Base-by-base conservation (phyloP, 2,113 vertebrate genomes). In the Xiphophorus couchianus region DNA sequence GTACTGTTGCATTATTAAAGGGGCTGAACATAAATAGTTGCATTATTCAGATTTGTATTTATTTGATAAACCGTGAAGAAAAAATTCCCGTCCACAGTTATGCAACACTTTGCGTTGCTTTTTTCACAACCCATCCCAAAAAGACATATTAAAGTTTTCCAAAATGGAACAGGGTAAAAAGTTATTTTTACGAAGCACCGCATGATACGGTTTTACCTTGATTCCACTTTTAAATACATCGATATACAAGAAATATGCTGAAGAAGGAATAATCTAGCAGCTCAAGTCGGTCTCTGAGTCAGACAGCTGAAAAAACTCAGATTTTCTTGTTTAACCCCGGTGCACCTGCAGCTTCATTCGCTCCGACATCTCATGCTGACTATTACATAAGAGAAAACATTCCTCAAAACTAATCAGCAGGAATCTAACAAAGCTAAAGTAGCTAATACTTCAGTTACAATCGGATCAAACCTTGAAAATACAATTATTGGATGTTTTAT, bases 291-390 rank as follows among this genome's bases (percentile, higher is more conserved):
- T 73, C 28, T 25, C 39, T 58, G 28, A 44, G 54, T 33, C 39
- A 64, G 31, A 29, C 86, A 92, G 90, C 85, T 91, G 90, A 88
- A 80, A 84, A 83, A 87, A 77, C 70, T 0, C 12, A 51, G n/a
- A 51, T 62, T 74, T 74, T 77, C 28, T 79, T 84, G 66, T 86
- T 90, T 76, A 83, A 29, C 81, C 39, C 83, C 71, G 80, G 31
- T 88, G 86, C 85, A 90, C 78, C 86, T 92, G 89, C 84, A 76
- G 69, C 76, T 86, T 90, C 69, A 91, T 88, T 78, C 68, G 44
- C 71, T 17, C 66, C 83, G 86, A 85, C 90, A 86, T 82, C 87
- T 90, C 91, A 80, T 73, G 91, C 91, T 92, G 91, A 70, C 86
- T 58, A 61, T 88, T 88, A 88, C 71, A 85, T 80, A 88, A 91